Conservation (phyloP, 2,888 invertebrate species). For the Chesias legatella region DNA sequence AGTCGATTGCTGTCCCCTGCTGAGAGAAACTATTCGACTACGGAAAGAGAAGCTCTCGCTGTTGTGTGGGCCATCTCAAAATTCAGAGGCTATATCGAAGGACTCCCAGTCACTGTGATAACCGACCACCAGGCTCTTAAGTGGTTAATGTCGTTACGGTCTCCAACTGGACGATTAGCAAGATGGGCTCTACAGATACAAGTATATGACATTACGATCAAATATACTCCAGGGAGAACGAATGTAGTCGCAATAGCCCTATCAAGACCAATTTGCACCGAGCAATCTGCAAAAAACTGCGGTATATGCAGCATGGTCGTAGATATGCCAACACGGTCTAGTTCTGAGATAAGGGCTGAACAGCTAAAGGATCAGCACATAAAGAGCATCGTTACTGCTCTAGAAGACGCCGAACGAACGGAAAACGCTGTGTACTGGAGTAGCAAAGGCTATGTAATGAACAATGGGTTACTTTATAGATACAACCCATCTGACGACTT, state of each 20-base stretch:
- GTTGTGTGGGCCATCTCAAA: conserved; percentile 20
- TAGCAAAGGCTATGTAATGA: too few relatives aligned
- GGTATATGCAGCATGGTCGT: conserved; percentile 12
- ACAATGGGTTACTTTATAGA: too few relatives aligned
- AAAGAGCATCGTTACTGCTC: conserved; percentile 11
- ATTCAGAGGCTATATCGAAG: conserved; percentile 38
- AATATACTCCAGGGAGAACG: conserved; percentile 43
- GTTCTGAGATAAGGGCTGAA: conserved; percentile 19
- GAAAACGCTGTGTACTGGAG: too few relatives aligned
- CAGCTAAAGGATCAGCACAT: conserved; percentile 24
- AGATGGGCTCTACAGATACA: conserved; percentile 55
- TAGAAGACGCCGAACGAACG: too few relatives aligned
- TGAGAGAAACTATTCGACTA: conserved; percentile 16
- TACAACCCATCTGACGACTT: too few relatives aligned
- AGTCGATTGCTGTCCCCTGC: conserved; percentile 16
- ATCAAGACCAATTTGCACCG: conserved; percentile 33
- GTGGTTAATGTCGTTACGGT: conserved; percentile 47
- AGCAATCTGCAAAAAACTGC: conserved; percentile 3
- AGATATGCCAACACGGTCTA: conserved; percentile 16
- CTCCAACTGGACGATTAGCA: conserved; percentile 49
- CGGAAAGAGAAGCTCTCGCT: conserved; percentile 17
- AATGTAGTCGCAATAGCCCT: conserved; percentile 53
- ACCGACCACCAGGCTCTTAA: conserved; percentile 59
- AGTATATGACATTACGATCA: conserved; percentile 43
- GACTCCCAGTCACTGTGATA: conserved; percentile 36